These are phyloP conservation scores for Rosalia funebris DNA, from an alignment of 2,888 invertebrate genomes.

Conservation along the genomic window DNA sequence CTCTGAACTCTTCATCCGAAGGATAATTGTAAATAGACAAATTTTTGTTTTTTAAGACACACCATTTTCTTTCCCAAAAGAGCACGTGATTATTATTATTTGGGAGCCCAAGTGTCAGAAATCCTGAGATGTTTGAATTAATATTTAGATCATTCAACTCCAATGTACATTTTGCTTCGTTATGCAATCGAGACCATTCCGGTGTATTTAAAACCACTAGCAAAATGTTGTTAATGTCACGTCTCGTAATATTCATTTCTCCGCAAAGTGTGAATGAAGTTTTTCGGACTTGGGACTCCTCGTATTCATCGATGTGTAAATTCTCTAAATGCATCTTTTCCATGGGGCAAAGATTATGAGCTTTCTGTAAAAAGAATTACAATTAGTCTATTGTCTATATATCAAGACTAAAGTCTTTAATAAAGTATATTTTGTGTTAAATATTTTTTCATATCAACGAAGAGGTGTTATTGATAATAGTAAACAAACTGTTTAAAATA, in stretches of 20 bases:
- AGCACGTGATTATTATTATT: slow-evolving; percentile 53
- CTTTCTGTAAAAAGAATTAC: slow-evolving; percentile 29
- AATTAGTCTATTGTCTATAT: no score
- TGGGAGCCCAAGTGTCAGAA: slow-evolving; percentile 65
- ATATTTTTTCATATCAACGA: no score
- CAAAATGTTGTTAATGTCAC: slow-evolving; percentile 30
- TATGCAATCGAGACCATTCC: slow-evolving; percentile 19
- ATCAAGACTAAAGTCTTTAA: no score
- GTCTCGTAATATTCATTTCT: slow-evolving; percentile 35
- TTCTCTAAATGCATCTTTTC: slow-evolving; percentile 47
- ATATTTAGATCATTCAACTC: slow-evolving; percentile 35
- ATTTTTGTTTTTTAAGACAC: slow-evolving; percentile 63
- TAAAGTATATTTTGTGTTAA: no score
- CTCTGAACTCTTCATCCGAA: slow-evolving; percentile 59
- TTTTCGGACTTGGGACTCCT: slow-evolving; percentile 42
- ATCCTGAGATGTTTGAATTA: slow-evolving; percentile 59
- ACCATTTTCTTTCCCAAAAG: slow-evolving; percentile 69
- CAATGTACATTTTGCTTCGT: slow-evolving; percentile 30
- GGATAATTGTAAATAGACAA: slow-evolving; percentile 68
- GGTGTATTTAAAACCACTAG: slow-evolving; percentile 1
- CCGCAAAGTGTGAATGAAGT: slow-evolving; percentile 46
- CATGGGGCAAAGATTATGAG: slow-evolving; percentile 33
- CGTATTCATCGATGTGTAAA: slow-evolving; percentile 41
- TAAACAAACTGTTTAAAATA: neutral
- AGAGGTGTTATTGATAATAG: slow-evolving; percentile 2